A percentile compares a stretch with the other conserved stretches of the same genome.
Evolutionary conservation across 2,113 vertebrate genomes (phyloP).

Genomic region (Tiliqua scincoides): DNA sequence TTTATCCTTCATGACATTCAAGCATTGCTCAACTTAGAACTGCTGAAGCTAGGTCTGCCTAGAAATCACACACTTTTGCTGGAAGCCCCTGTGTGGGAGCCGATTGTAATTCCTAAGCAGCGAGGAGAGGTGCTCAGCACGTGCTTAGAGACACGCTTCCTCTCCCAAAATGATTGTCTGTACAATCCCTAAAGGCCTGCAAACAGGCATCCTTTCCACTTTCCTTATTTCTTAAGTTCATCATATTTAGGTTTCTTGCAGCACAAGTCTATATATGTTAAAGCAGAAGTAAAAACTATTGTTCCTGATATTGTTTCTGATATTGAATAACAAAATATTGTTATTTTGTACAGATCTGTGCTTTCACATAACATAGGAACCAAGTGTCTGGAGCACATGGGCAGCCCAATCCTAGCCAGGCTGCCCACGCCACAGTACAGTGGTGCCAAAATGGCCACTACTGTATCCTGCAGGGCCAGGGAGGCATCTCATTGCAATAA

Average conservation of each 20-base stretch:
- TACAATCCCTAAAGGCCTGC: background rate
- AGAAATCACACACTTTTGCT: background rate
- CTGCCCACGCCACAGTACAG: no score
- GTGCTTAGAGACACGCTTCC: background rate
- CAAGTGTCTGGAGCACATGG: background rate
- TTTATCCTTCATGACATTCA: background rate
- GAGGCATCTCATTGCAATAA: no score
- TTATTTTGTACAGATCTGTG: background rate
- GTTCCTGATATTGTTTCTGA: no score
- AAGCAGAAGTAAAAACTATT: no score
- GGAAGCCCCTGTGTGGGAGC: background rate
- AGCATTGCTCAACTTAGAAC: background rate
- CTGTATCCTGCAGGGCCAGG: no score
- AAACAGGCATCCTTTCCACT: background rate
- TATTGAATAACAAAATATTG: no score
- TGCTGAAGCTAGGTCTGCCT: background rate
- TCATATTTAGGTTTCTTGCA: background rate
- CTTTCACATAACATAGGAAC: background rate
- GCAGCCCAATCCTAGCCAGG: no score
- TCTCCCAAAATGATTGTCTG: background rate
- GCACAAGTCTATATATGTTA: no score
- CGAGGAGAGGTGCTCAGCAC: background rate
- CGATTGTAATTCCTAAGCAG: no score
- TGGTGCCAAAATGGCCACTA: no score
- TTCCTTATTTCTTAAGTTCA: background rate